Percentiles rank a stretch among this genome's conserved stretches.
These are phyloP conservation scores for Schmidtea mediterranea DNA, from an alignment of 1,140 invertebrate species.

Conservation along the genomic window DNA sequence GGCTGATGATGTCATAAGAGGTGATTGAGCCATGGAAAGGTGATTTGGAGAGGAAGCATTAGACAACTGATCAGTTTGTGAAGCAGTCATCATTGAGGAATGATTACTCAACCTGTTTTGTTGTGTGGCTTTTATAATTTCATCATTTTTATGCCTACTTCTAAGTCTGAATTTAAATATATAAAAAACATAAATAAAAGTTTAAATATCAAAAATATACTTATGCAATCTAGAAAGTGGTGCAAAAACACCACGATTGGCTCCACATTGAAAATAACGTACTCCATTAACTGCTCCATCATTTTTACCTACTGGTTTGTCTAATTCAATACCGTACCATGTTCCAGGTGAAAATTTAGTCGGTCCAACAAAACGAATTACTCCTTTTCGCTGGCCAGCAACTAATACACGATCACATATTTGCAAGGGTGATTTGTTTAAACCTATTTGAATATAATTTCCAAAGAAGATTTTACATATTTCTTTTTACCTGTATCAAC, in stretches of 20 bases:
- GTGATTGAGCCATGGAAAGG: no score
- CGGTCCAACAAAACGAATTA: slow-evolving; percentile 21
- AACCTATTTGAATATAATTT: neutral
- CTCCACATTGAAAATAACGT: slow-evolving; percentile 23
- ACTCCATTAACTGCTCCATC: slow-evolving; percentile 27
- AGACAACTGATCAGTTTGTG: no score
- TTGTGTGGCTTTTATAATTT: no score
- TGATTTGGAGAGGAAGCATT: no score
- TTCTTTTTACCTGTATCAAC: slow-evolving; percentile 24
- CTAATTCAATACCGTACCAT: slow-evolving; percentile 31
- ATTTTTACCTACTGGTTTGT: slow-evolving; percentile 26
- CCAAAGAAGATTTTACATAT: neutral
- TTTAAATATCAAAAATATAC: no score
- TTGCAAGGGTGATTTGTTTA: neutral
- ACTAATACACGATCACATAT: slow-evolving; percentile 21
- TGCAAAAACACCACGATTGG: slow-evolving; percentile 25
- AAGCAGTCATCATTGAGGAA: no score
- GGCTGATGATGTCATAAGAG: no score
- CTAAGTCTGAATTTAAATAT: no score
- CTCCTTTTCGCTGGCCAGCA: slow-evolving; percentile 24
- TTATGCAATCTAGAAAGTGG: slow-evolving; percentile 12
- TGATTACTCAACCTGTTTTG: no score
- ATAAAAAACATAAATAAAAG: no score
- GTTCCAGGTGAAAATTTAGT: slow-evolving; percentile 24
- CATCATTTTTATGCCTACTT: no score